Conservation (phyloP, 1,140 invertebrate genomes). For the Scaptomyza pallida region DNA sequence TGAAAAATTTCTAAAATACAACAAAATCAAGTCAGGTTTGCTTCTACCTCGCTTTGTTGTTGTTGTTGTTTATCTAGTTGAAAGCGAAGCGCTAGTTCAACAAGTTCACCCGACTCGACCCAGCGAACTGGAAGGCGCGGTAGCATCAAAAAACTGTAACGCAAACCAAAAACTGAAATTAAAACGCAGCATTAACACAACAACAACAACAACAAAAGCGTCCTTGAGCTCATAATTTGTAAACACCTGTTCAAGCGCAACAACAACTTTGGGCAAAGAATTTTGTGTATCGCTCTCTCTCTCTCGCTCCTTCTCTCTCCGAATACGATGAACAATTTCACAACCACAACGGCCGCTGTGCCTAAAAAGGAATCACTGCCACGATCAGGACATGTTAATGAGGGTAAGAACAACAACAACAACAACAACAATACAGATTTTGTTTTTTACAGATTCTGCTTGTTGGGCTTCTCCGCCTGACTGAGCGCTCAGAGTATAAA, state of each 20-base stretch:
- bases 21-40: slow-evolving; percentile 37
- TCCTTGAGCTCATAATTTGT: slow-evolving; percentile 67
- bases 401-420: slow-evolving; percentile 64
- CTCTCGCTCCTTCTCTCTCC: not conserved
- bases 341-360: slow-evolving; percentile 73
- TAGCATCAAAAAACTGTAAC: slow-evolving; percentile 56
- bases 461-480: slow-evolving; percentile 28
- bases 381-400: slow-evolving; percentile 81
- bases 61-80: slow-evolving; percentile 41
- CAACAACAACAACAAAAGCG: slow-evolving; percentile 32
- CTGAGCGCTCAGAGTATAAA: slow-evolving; percentile 21
- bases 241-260: slow-evolving; percentile 63
- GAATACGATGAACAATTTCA: slow-evolving; percentile 80
- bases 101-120: slow-evolving; percentile 42
- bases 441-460: slow-evolving; percentile 2
- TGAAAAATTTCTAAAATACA: slow-evolving; percentile 54
- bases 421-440: slow-evolving; percentile 38
- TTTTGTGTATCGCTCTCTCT: not conserved
- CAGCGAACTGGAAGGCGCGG: slow-evolving; percentile 59
- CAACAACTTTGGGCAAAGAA: slow-evolving; percentile 30
- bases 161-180: slow-evolving; percentile 31
- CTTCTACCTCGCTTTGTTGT: not conserved
- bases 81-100: slow-evolving; percentile 48
- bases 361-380: slow-evolving; percentile 76
- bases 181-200: slow-evolving; percentile 18